Evolutionary conservation across 2,113 vertebrate genomes (phyloP).

Genomic region (Lanius collurio): DNA sequence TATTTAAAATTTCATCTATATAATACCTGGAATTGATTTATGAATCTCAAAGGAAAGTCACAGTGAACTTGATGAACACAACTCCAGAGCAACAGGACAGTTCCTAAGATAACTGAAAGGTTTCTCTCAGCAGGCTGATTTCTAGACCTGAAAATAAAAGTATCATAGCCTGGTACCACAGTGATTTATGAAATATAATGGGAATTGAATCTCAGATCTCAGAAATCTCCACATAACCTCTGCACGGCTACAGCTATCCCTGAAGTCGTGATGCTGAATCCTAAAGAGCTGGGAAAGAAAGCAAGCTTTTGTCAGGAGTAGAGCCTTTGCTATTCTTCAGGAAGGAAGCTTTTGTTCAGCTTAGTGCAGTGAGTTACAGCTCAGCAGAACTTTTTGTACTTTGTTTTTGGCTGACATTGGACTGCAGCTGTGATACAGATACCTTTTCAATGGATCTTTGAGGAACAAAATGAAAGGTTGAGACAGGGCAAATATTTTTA

Average conservation of each 20-base stretch:
- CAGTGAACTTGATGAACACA: not conserved
- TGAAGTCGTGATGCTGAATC: constrained; percentile 58
- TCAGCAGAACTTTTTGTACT: constrained; percentile 62
- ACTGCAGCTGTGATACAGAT: constrained; percentile 59
- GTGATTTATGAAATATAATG: not conserved
- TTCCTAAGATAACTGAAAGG: not conserved
- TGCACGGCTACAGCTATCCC: constrained; percentile 5
- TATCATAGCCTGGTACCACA: not conserved
- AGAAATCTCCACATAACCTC: constrained; percentile 48
- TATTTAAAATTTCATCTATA: not conserved
- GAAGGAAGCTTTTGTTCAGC: constrained; percentile 58
- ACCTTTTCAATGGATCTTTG: constrained; percentile 41
- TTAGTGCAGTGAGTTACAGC: constrained; percentile 51
- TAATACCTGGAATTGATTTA: not conserved
- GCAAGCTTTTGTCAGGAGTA: constrained; percentile 60
- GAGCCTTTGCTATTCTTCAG: constrained; percentile 49
- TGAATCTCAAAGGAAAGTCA: not conserved
- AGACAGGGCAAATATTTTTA: constrained; percentile 51
- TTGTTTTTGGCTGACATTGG: constrained; percentile 62
- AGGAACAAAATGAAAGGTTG: constrained; percentile 42
- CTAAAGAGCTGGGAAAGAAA: constrained; percentile 59
- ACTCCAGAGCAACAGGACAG: not conserved
- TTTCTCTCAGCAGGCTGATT: not conserved
- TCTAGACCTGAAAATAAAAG: not conserved
- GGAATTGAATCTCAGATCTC: constrained; percentile 1